Evolutionary conservation across 2,113 vertebrate genomes (phyloP).

Genomic region (Strigops habroptila): DNA sequence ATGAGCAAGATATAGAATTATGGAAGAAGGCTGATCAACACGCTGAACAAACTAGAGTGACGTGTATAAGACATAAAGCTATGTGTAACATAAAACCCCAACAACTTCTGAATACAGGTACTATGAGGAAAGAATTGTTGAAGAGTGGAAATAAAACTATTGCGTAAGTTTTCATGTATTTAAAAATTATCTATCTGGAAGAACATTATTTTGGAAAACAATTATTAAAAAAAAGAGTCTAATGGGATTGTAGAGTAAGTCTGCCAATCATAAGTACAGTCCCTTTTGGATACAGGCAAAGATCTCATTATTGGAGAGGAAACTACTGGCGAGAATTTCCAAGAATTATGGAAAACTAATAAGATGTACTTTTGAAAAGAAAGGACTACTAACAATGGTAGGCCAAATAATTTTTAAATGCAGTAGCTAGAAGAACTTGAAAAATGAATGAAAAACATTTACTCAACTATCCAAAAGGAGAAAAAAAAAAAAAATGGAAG

Average conservation of each 20-base stretch:
- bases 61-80: rapidly evolving
- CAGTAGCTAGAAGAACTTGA: neutral
- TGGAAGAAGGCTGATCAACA: neutral
- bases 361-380: neutral
- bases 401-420: neutral
- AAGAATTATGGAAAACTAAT: neutral
- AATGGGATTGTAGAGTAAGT: neutral
- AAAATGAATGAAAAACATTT: neutral
- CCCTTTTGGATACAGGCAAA: neutral
- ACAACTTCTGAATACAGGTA: neutral
- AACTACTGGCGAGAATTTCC: neutral
- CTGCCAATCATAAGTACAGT: neutral
- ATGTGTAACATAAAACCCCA: neutral
- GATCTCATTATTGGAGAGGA: neutral
- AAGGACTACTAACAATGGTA: neutral
- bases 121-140: neutral
- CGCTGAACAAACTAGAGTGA: neutral
- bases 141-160: neutral
- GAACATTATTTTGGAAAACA: neutral
- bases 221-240: neutral
- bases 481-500: neutral
- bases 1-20: neutral
- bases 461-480: neutral
- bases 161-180: neutral
- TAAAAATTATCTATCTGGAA: neutral